Base-by-base conservation (phyloP, 1,140 invertebrate genomes). In the Drosophila busckii region DNA sequence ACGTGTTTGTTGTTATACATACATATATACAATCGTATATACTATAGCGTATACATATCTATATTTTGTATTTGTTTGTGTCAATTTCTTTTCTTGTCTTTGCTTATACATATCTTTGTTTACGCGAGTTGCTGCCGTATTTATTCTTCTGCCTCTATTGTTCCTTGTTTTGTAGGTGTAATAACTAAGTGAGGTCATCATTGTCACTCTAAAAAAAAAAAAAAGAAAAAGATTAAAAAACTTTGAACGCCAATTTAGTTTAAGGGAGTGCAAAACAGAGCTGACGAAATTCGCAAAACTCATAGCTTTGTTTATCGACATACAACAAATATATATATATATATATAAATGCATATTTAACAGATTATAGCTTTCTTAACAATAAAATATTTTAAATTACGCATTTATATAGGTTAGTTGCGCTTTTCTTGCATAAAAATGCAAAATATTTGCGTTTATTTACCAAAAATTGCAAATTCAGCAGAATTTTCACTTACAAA, bases 121-220 rank as follows among this genome's bases (percentile, higher is more conserved):
- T 35, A 54, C 44, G 65, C 54, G 45, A 34, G 26, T 46, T 56
- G 46, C 26, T 56, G 35, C 23, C 16, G 19, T 38, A 37, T 44
- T 40, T 10, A 32, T 16, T 10, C 10, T 8, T 49, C 52, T 26
- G 15, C 40, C 12, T 69, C 22, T 15, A 40, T 35, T 52, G 50
- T 22, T 23, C 23, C 59, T 37, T 28, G 46, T 29, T 28, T 28
- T 70, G 61, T 69, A 69, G 64, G 70, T 66, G 67, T 52, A 49
- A 32, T 31, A 64, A 61, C 38, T 28, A 37, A 68, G 73, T 78
- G 73, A 78, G 80, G 73, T 78, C 73, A 78, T 78, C 69, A 41
- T 59, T 80, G 73, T 67, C 67, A 52, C 42, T 60, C 42, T 40
- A 67, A 42, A 66, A 65, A 44, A 56, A 45, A 31, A 52, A 35